Conservation (phyloP, 2,113 vertebrate species). For the Willisornis vidua region DNA sequence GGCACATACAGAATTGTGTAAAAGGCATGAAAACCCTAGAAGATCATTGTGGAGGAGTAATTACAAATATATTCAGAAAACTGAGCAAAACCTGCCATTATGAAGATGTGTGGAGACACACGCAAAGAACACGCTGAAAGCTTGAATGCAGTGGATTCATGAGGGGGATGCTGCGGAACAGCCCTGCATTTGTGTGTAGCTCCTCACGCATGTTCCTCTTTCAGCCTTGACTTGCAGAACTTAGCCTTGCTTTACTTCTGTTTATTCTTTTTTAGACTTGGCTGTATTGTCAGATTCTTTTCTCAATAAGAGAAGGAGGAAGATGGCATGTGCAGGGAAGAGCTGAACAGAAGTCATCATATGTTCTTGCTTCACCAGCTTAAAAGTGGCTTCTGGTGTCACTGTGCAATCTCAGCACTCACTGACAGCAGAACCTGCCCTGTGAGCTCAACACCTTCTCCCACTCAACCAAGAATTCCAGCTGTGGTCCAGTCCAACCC, state of each 20-base stretch:
- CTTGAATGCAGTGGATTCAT: not conserved
- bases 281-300: not conserved
- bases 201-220: not conserved
- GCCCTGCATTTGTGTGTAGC: not conserved
- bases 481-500: not conserved
- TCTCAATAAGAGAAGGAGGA: not conserved
- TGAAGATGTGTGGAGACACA: not conserved
- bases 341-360: not conserved
- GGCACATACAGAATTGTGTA: not conserved
- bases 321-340: not conserved
- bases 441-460: not conserved
- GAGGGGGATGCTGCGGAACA: not conserved
- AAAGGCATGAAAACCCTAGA: not conserved
- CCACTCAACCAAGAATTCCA: not conserved
- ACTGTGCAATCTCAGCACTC: not conserved
- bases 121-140: not conserved
- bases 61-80: not conserved
- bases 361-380: not conserved
- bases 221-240: not conserved
- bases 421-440: not conserved
- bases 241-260: not conserved
- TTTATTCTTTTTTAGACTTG: not conserved
- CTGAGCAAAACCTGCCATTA: not conserved
- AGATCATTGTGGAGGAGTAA: not conserved
- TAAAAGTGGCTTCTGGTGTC: not conserved